Base-by-base conservation (phyloP, 2,797 vertebrate species). In the Lepilemur ruficaudatus region DNA sequence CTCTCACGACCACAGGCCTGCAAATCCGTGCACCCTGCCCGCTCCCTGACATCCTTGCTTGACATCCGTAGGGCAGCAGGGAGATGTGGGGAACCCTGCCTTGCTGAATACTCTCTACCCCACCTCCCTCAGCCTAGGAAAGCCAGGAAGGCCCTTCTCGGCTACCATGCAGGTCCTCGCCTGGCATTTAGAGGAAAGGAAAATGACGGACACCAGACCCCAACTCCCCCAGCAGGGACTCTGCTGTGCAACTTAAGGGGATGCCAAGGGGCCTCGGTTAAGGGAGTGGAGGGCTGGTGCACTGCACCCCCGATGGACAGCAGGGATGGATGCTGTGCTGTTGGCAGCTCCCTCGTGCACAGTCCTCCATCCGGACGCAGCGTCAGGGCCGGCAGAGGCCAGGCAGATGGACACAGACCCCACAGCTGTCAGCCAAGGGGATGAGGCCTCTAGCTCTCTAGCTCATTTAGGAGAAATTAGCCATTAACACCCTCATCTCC, bases 381-480 rank as follows among this genome's bases (percentile, higher is more conserved):
- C 50, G 48, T 61, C 11, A 22, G 55, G 28, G 18, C 41, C 9
- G 0, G 48, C 43, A 67, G 48, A 76, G 70, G 9, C 10, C 82
- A 70, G 52, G 38, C 86, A 89, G 91, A 41, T 48, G 91, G 69
- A 86, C 67, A n/a, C 13, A 32, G 32, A 84, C n/a, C 48, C 50
- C 50, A 59, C 43, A 65, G 78, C 52, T 59, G 48, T 72, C 57
- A 69, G 59, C 8, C 57, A 2, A 61, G 12, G 35, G 50, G 23
- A 69, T 65, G 61, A 48, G 38, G 41, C 75, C 50, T 63, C 89
- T 1, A 13, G 73, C 61, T 73, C 76, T 81, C 55, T 69, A 43
- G 75, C 76, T 95, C 41, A 73, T 89, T 87, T 72, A 94, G 41
- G 35, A 81, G 48, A 83, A 94, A 93, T 73, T 41, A 82, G 82